These are phyloP conservation scores for Ageneiosus marmoratus DNA, from an alignment of 2,113 vertebrate species.

Conservation along the genomic window DNA sequence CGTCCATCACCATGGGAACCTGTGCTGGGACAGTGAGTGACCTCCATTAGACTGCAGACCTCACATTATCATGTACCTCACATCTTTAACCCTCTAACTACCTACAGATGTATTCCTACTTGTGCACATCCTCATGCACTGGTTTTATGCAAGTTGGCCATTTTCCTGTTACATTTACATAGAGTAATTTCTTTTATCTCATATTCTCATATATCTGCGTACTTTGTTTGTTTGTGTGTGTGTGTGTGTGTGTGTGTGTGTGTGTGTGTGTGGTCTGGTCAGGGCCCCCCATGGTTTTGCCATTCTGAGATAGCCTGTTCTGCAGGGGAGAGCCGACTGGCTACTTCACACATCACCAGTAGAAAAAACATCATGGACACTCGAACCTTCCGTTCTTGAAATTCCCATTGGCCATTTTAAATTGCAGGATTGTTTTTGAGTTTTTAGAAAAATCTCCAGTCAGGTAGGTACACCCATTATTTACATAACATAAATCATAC, in stretches of 20 bases:
- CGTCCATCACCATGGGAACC: slow-evolving; percentile 45
- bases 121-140: background rate
- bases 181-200: background rate
- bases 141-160: background rate
- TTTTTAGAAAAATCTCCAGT: slow-evolving; percentile 4
- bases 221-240: background rate
- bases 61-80: slow-evolving; percentile 6
- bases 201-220: background rate
- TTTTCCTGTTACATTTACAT: slow-evolving; percentile 7
- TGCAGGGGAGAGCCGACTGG: slow-evolving; percentile 4
- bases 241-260: slow-evolving; percentile 3
- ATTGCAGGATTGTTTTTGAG: slow-evolving; percentile 14
- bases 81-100: slow-evolving; percentile 16
- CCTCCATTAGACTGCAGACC: slow-evolving; percentile 25
- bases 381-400: slow-evolving; percentile 30
- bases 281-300: background rate
- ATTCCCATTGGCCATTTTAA: slow-evolving; percentile 34
- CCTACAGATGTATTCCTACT: background rate
- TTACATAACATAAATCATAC: background rate
- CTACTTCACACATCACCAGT: slow-evolving; percentile 18
- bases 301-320: slow-evolving; percentile 19
- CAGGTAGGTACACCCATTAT: background rate
- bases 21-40: slow-evolving; percentile 20
- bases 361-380: slow-evolving; percentile 15
- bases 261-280: slow-evolving; percentile 33